Evolutionary conservation across 1,140 invertebrate genomes (phyloP).

Genomic region (Manduca sexta): DNA sequence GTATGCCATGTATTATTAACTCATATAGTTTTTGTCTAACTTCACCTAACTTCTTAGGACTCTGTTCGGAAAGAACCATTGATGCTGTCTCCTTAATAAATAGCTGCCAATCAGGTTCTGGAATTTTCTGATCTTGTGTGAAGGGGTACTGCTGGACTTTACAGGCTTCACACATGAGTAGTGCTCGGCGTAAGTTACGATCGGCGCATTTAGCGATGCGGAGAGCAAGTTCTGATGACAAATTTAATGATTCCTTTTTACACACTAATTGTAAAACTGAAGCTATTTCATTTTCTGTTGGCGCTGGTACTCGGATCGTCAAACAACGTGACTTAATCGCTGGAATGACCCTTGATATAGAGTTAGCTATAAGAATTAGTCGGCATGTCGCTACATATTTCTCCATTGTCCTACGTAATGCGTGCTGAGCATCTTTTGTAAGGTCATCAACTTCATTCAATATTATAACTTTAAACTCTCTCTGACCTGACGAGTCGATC

Average conservation of each 20-base stretch:
- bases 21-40: conserved; percentile 94
- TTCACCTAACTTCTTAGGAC: conserved; percentile 87
- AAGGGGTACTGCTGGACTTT: conserved; percentile 95
- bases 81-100: conserved; percentile 91
- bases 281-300: conserved; percentile 85
- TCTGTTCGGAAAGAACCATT: conserved; percentile 92
- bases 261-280: conserved; percentile 82
- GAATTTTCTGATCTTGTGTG: conserved; percentile 85
- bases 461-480: conserved; percentile 97
- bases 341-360: conserved; percentile 94
- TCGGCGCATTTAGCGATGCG: conserved; percentile 87
- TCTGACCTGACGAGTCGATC: conserved; percentile 88
- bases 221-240: conserved; percentile 86
- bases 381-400: conserved; percentile 98
- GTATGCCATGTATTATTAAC: conserved; percentile 94
- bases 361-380: conserved; percentile 95
- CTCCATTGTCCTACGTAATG: conserved; percentile 98
- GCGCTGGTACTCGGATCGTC: conserved; percentile 91
- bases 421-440: conserved; percentile 99
- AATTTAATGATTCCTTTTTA: conserved; percentile 87
- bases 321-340: conserved; percentile 97
- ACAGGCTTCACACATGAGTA: conserved; percentile 95
- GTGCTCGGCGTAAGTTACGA: conserved; percentile 93
- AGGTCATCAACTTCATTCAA: conserved; percentile 96
- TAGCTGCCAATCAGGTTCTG: conserved; percentile 94